These are phyloP conservation scores for Phania funesta DNA, from an alignment of 2,888 invertebrate species.

Conservation along the genomic window DNA sequence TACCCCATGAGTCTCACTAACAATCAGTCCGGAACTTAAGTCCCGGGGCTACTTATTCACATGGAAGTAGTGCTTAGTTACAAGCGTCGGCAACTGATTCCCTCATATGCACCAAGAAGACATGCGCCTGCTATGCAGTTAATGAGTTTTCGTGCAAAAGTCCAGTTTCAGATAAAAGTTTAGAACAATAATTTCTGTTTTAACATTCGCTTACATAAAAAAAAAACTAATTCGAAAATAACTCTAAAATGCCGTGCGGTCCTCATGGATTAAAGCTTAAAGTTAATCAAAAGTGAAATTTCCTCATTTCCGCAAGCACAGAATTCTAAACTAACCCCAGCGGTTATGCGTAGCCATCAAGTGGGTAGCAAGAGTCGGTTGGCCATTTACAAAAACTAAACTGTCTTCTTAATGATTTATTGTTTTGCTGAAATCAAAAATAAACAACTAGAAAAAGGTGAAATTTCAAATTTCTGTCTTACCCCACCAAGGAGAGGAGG, in stretches of 20 bases:
- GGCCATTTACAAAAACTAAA: slow-evolving; percentile 57
- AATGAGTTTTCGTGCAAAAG: no score
- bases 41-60: no score
- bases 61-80: no score
- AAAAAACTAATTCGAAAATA: no score
- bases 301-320: not conserved
- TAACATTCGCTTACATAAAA: no score
- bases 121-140: no score
- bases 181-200: no score
- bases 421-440: slow-evolving; percentile 52
- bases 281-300: slow-evolving; percentile 45
- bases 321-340: slow-evolving; percentile 34
- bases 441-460: slow-evolving; percentile 56
- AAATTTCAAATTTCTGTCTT: not conserved
- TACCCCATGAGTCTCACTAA: no score
- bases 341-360: not conserved
- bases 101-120: no score
- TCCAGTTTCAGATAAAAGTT: no score
- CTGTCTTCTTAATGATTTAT: slow-evolving; percentile 66
- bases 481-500: not conserved
- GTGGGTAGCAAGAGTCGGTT: slow-evolving; percentile 30
- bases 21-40: no score
- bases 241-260: not conserved
- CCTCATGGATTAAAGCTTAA: slow-evolving; percentile 23
- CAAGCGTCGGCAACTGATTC: no score